A percentile compares a stretch with the other conserved stretches of the same genome.
Conservation (phyloP, 2,888 invertebrate genomes). For the Griposia aprilina region DNA sequence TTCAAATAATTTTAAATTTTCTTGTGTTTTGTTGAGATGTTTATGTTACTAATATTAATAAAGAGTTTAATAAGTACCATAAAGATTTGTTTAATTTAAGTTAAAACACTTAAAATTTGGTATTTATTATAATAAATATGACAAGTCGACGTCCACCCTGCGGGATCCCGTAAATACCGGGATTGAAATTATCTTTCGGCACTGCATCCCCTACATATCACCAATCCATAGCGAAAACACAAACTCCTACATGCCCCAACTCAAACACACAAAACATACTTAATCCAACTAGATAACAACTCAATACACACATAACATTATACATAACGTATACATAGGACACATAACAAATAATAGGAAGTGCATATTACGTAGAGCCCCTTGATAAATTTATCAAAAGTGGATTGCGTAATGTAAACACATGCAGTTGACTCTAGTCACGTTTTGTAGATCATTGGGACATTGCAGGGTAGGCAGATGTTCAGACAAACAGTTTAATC, state of each 20-base stretch:
- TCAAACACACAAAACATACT: slow-evolving; percentile 31
- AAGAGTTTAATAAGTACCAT: too few relatives aligned
- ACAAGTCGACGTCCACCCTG: too few relatives aligned
- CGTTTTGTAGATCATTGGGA: slow-evolving; percentile 40
- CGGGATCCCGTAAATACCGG: too few relatives aligned
- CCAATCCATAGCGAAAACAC: not conserved
- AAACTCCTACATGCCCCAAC: slow-evolving; percentile 15
- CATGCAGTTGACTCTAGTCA: slow-evolving; percentile 36
- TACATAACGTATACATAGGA: slow-evolving; percentile 17
- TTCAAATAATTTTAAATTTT: not conserved
- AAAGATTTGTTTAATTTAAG: too few relatives aligned
- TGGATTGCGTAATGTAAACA: slow-evolving; percentile 37
- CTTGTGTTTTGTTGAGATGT: too few relatives aligned
- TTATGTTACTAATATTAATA: too few relatives aligned
- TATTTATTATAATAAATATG: too few relatives aligned
- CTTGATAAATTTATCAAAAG: slow-evolving; percentile 28
- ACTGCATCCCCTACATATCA: too few relatives aligned
- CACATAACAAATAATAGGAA: slow-evolving; percentile 51
- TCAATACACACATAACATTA: slow-evolving; percentile 3
- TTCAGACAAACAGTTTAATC: not conserved
- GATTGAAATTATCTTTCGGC: too few relatives aligned
- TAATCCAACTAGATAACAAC: slow-evolving; percentile 37
- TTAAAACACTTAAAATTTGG: too few relatives aligned
- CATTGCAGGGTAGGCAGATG: not conserved
- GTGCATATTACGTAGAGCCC: slow-evolving; percentile 32